phyloP scores from a whole-genome alignment of 2,888 invertebrate genomes.

The Patella ulyssiponensis region DNA sequence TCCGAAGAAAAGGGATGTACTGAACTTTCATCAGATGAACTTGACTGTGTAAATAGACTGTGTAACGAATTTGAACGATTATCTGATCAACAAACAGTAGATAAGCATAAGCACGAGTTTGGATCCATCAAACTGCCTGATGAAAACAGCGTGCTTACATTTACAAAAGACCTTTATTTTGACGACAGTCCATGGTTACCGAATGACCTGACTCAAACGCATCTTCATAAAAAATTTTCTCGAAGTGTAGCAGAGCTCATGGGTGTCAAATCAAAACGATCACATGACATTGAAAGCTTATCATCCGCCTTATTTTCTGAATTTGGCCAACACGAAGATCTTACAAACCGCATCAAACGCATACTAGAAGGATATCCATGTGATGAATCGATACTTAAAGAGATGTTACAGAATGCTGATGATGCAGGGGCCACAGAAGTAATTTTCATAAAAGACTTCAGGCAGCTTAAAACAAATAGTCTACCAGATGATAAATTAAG shows the following conservation, averaged over 20 bases:
- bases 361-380: constrained; percentile 63
- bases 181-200: constrained; percentile 49
- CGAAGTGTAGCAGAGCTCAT: constrained; percentile 48
- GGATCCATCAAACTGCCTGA: constrained; percentile 26
- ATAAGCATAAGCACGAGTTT: too few species aligned
- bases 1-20: too few species aligned
- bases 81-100: too few species aligned
- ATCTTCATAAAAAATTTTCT: constrained; percentile 42
- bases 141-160: constrained; percentile 11
- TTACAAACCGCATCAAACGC: constrained; percentile 60
- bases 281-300: constrained; percentile 19
- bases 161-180: constrained; percentile 42
- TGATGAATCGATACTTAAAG: constrained; percentile 64
- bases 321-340: constrained; percentile 66
- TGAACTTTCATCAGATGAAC: too few species aligned
- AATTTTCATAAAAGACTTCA: constrained; percentile 61
- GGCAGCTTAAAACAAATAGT: constrained; percentile 38
- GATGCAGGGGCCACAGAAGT: constrained; percentile 65
- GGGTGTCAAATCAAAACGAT: constrained; percentile 36
- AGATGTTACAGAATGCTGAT: constrained; percentile 68
- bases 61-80: too few species aligned
- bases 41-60: too few species aligned
- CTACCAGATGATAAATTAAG: constrained; percentile 26
- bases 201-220: constrained; percentile 31
- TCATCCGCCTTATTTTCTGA: constrained; percentile 36